Base-by-base conservation (phyloP, 1,140 invertebrate species). In the Planococcus citri region DNA sequence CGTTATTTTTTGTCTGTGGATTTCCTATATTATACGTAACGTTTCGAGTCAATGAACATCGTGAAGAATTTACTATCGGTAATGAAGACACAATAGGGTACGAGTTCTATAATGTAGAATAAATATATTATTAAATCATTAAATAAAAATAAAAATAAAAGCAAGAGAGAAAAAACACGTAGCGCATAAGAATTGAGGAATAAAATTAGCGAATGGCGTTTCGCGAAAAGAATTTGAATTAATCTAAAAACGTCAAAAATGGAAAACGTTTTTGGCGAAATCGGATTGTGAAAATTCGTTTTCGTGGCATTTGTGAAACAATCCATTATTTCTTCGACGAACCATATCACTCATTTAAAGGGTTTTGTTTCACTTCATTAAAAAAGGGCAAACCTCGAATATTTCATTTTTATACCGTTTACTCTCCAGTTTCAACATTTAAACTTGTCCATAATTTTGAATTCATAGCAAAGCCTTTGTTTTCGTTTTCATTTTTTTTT, bases 161-260 rank as follows among this genome's bases (percentile, higher is more conserved):
- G n/a, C n/a, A n/a, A n/a, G n/a, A n/a, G n/a, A n/a, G n/a, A 17
- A 51, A 14, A 51, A 51, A 17, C 12, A 17, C 41, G 6, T 14
- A 37, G 17, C n/a, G 41, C 2, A 51, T 51, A 51, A 2, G 17
- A 20, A 3, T 9, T 3, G n/a, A 51, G 17, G 41, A 51, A 51
- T 51, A 20, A 51, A 51, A 51, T 51, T 51, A 51, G 41, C 12
- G n/a, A 51, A 51, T 17, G 17, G 12, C 6, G 3, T 51, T 51
- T 51, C 41, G 41, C 41, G 41, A 4, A 17, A 51, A 20, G 41
- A 51, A 64, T 64, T 24, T 20, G 17, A 64, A 64, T 64, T 64
- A 64, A 64, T 64, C 60, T 64, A 27, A 64, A 64, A 64, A 64
- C 60, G 60, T 64, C 60, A 64, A 64, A 64, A 64, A 64, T 27